Base-by-base conservation (phyloP, 2,888 invertebrate species). In the Pasiphila rectangulata region DNA sequence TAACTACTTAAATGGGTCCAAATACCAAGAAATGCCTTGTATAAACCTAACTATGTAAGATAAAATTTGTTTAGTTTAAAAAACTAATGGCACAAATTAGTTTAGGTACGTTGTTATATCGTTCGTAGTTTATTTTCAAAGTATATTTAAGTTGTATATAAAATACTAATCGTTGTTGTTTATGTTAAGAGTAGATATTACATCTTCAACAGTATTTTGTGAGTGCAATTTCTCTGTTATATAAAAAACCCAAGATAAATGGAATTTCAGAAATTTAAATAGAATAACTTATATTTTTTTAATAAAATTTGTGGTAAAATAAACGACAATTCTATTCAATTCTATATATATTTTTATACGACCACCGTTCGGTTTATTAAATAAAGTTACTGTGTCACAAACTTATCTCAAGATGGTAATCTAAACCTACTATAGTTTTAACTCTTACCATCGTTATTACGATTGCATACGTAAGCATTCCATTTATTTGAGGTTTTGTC, bases 141-240 rank as follows among this genome's bases (percentile, higher is more conserved):
- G 50, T 52, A 52, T 64, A 59, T 66, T 65, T 72, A 72, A 67
- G 71, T 64, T 72, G 72, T 72, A 70, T 67, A 72, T 71, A 71
- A 67, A 63, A 57, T 46, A 46, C 41, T 61, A 58, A 61, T 69
- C 64, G 67, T 75, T 66, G 64, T 65, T 69, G 64, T 69, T 76
- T 69, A 67, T 67, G 57, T 67, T 70, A 65, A 64, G 59, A 56
- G 61, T 69, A 67, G 64, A 52, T 59, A 42, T 56, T 64, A 72
- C 58, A 57, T 58, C 57, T 57, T 61, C 46, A 67, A 61, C 81
- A 83, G 81, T 83, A 83, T 84, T 83, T 79, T 79, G 72, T 67
- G 73, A 79, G 85, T 84, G 85, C 85, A 85, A 85, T 86, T 72
- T 71, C 48, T 49, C 53, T 46, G 56, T 61, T 54, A 51, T 47